Evolutionary conservation across 2,113 vertebrate species (phyloP), one percentile per base, ranked within the genome.

Genomic region (Polyodon spathula): DNA sequence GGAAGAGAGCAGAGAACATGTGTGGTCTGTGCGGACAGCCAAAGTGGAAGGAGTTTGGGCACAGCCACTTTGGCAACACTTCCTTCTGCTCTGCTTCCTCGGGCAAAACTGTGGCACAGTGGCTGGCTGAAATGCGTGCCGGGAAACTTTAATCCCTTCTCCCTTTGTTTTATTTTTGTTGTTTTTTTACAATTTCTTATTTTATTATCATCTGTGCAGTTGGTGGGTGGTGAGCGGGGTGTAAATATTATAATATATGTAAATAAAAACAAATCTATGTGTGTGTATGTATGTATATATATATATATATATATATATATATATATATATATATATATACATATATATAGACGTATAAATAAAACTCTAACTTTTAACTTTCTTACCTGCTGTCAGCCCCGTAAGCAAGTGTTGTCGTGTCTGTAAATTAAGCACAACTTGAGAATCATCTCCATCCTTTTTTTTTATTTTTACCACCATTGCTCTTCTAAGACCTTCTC

Each of bases 11-110:
- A 3, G 40, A 37, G 40, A 59, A 59, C 10, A 52, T 1, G 4
- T 52, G 56, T 40, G 17, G 44, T 44, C 27, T 10, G n/a, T 63
- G 61, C 39, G 53, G 41, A 6, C 53, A 37, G 53, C 61, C 41
- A 27, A 27, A 27, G 27, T 6, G 40, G 6, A 46, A 46, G 4
- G 42, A 48, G 41, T 63, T 56, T 44, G 41, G 61, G n/a, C n/a
- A 3, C 61, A 63, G 57, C 37, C 37, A n/a, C 14, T 38, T 17
- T 41, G 42, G 54, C 8, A 57, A 37, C 51, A 42, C n/a, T 43
- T 48, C 61, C 38, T 63, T 46, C 37, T 63, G 61, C 15, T 46
- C 42, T 7, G 5, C 2, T 56, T 1, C 61, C 51, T 10, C 61
- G 56, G 41, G 53, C 1, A 56, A 63, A 56, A 38, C 53, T 12